Evolutionary conservation across 2,888 invertebrate genomes (phyloP).

Genomic region (Oscheius sp.): DNA sequence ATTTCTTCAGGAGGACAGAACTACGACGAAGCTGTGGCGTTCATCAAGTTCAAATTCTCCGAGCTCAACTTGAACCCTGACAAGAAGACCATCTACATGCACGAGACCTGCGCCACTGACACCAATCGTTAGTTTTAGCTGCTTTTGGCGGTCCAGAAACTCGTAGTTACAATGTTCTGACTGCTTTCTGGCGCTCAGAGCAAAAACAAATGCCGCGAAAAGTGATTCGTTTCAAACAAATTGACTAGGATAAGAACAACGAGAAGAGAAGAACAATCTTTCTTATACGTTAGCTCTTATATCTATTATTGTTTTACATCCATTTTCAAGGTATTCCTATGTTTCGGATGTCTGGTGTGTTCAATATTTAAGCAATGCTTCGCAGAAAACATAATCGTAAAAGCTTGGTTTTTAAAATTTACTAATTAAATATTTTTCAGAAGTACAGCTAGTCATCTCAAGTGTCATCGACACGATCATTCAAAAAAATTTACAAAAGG

Average conservation of each 20-base stretch:
- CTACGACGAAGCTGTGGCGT: conserved; percentile 98
- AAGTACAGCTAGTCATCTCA: conserved; percentile 72
- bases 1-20: conserved; percentile 84
- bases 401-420: too few relatives aligned
- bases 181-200: background rate
- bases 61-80: conserved; percentile 99
- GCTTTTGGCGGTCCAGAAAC: conserved; percentile 20
- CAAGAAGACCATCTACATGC: conserved; percentile 98
- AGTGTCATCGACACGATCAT: conserved; percentile 72
- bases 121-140: conserved; percentile 71
- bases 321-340: too few relatives aligned
- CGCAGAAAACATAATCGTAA: too few relatives aligned
- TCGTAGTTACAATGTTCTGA: background rate
- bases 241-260: too few relatives aligned
- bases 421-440: too few relatives aligned
- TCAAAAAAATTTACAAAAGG: conserved; percentile 72
- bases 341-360: too few relatives aligned
- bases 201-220: too few relatives aligned
- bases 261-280: too few relatives aligned
- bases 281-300: too few relatives aligned
- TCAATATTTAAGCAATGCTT: too few relatives aligned
- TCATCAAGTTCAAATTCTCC: conserved; percentile 99
- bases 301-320: too few relatives aligned
- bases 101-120: conserved; percentile 99
- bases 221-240: too few relatives aligned